Evolutionary conservation across 2,888 invertebrate genomes (phyloP).

Genomic region (Chloroclysta siterata): DNA sequence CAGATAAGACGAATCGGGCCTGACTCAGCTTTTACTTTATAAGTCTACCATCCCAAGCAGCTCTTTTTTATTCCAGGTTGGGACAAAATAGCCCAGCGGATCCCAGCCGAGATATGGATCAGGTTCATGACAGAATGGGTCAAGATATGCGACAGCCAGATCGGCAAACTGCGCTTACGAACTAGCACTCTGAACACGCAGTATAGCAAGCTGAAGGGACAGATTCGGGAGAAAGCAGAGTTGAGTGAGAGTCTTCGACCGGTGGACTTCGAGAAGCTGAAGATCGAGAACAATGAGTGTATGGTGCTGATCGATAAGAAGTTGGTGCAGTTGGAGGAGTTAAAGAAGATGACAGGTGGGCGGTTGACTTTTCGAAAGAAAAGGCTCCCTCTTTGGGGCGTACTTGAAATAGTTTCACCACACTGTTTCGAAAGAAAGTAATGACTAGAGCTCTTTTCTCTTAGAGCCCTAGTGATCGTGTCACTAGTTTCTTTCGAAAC

Average conservation of each 20-base stretch:
- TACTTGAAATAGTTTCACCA: too few relatives aligned
- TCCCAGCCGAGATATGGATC: constrained; percentile 86
- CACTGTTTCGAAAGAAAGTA: too few relatives aligned
- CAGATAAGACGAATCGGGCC: too few relatives aligned
- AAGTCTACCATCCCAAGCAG: too few relatives aligned
- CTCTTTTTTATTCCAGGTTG: constrained; percentile 55
- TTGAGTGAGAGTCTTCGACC: constrained; percentile 84
- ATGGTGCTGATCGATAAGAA: constrained; percentile 82
- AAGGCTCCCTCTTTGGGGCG: too few relatives aligned
- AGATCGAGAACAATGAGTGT: constrained; percentile 85
- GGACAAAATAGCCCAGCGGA: constrained; percentile 85
- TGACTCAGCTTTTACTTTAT: too few relatives aligned
- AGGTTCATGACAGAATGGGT: constrained; percentile 87
- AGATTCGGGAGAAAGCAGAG: constrained; percentile 83
- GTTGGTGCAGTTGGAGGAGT: constrained; percentile 75
- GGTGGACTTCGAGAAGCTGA: constrained; percentile 87
- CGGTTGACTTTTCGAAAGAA: too few relatives aligned
- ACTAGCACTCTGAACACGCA: constrained; percentile 83
- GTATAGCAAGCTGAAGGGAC: constrained; percentile 80
- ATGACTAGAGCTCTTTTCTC: too few relatives aligned
- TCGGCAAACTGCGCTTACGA: constrained; percentile 85
- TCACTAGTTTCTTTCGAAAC: too few relatives aligned
- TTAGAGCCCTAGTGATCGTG: too few relatives aligned
- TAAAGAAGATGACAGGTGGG: constrained; percentile 84
- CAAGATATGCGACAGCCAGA: constrained; percentile 79